Evolutionary conservation across 2,888 invertebrate genomes (phyloP).

Genomic region (Meiosimyza platycephala): DNA sequence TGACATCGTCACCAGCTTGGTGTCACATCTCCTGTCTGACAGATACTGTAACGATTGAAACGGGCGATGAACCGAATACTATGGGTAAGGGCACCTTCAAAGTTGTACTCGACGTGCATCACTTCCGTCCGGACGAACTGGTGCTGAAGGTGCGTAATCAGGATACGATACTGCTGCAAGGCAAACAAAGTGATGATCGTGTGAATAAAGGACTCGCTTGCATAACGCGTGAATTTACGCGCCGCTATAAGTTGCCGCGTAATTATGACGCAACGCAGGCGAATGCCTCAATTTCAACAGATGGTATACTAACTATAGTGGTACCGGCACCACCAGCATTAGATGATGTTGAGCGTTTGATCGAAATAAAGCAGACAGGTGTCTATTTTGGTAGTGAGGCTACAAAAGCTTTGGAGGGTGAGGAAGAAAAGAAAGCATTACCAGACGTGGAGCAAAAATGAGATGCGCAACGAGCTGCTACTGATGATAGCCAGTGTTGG

Average conservation of each 20-base stretch:
- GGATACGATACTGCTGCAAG: constrained; percentile 60
- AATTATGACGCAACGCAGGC: constrained; percentile 62
- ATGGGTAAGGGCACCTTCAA: constrained; percentile 60
- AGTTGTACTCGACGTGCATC: constrained; percentile 61
- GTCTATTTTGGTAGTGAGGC: constrained; percentile 58
- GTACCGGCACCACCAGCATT: constrained; percentile 62
- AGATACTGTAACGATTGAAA: constrained; percentile 56
- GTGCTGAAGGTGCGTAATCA: constrained; percentile 60
- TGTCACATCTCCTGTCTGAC: constrained; percentile 58
- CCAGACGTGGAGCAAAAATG: neutral
- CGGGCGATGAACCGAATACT: constrained; percentile 51
- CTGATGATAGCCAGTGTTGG: no score
- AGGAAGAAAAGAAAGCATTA: neutral
- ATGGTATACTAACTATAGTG: constrained; percentile 61
- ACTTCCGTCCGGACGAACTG: constrained; percentile 60
- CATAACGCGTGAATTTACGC: constrained; percentile 60
- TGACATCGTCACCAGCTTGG: constrained; percentile 41
- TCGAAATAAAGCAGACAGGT: constrained; percentile 59
- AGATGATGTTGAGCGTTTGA: constrained; percentile 60
- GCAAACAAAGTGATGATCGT: constrained; percentile 58
- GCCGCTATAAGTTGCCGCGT: constrained; percentile 61
- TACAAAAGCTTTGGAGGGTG: constrained; percentile 40
- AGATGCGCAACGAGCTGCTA: neutral
- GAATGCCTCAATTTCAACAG: constrained; percentile 59
- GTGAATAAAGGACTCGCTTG: constrained; percentile 55